Conservation (phyloP, 2,113 vertebrate species). For the Tringa solitaria region DNA sequence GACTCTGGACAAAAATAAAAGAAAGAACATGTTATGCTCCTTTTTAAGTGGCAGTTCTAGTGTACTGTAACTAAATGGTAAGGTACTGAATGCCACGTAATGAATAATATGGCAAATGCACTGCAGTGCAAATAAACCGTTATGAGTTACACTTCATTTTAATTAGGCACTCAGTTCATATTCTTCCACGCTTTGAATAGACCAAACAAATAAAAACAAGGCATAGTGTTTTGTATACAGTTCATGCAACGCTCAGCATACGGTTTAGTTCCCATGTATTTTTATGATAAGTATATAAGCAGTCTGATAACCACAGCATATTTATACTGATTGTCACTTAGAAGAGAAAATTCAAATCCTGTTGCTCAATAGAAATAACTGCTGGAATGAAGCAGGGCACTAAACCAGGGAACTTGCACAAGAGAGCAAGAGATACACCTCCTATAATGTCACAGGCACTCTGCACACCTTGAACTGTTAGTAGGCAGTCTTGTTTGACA, state of each 20-base stretch:
- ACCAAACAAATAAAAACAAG: conserved; percentile 16
- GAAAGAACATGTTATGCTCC: neutral
- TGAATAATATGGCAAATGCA: neutral
- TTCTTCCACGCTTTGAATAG: neutral
- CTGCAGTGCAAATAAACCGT: conserved; percentile 33
- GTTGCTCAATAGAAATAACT: neutral
- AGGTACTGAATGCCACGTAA: neutral
- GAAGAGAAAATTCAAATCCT: neutral
- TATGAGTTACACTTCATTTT: conserved; percentile 47
- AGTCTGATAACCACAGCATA: neutral
- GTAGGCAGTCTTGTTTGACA: neutral
- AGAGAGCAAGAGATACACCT: neutral
- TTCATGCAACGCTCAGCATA: neutral
- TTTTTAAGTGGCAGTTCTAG: conserved; percentile 21
- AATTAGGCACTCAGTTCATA: conserved; percentile 17
- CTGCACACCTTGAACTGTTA: neutral
- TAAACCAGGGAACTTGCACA: neutral
- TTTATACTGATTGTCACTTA: neutral
- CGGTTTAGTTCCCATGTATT: neutral
- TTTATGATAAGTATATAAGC: neutral
- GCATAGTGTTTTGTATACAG: neutral
- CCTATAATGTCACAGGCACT: neutral
- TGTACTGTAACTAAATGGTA: neutral
- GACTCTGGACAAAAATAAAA: conserved; percentile 25
- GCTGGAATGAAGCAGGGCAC: neutral